Base-by-base conservation (phyloP, 2,888 invertebrate genomes). In the Scotopteryx bipunctaria region DNA sequence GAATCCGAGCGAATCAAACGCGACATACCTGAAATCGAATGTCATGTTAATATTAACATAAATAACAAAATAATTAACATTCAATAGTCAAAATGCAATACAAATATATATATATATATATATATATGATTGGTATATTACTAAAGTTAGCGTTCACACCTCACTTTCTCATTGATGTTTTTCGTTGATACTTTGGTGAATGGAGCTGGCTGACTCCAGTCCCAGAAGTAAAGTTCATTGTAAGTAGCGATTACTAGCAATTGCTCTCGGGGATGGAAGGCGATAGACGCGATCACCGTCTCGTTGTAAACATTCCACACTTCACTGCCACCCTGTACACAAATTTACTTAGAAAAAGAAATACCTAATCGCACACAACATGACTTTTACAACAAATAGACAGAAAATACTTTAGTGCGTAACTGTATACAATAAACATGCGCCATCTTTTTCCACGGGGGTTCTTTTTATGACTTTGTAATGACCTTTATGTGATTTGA, bases 221-320 rank as follows among this genome's bases (percentile, higher is more conserved):
- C 96, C 97, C 97, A 97, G 81, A 97, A 96, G 76, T 95, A 94
- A 5, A 97, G 91, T 76, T 95, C 94, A 87, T 96, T 96, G 72
- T 92, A 93, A 0, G 96, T 95, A 13, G 97, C 97, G 67, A 97
- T 95, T n/a, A 96, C 96, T 41, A 97, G 86, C 53, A 97, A 88
- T 64, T 95, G 93, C 68, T 96, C 95, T 14, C 93, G 92, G 0
- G 97, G 97, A 81, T 97, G 97, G 82, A 97, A 97, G 4, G 97
- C 94, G 59, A 97, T 91, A 0, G 97, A 97, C 1, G 97, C 95
- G 65, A 97, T 96, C 13, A 95, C 95, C 9, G 94, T 93, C 71
- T 93, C 93, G 64, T 92, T 93, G 36, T 93, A 92, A 0, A 94
- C 93, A 64, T 93, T 94, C 95, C 96, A 96, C 17, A 95, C 93